These are phyloP conservation scores for Ceratitis capitata DNA, from an alignment of 1,140 invertebrate species.

Conservation along the genomic window DNA sequence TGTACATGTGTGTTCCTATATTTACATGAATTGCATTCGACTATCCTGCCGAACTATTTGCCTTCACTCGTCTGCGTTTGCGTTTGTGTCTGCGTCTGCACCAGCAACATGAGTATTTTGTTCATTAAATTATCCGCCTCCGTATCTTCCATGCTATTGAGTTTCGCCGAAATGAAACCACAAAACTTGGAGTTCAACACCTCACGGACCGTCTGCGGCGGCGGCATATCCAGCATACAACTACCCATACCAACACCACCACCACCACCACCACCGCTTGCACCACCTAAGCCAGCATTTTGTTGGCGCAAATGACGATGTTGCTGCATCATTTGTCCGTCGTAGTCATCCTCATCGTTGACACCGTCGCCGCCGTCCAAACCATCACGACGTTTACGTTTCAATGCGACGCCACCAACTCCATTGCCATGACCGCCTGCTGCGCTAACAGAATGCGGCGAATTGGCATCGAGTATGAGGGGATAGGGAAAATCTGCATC, in stretches of 20 bases:
- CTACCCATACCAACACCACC: conserved; percentile 26
- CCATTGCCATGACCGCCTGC: conserved; percentile 37
- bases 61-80: conserved; percentile 40
- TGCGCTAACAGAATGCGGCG: conserved; percentile 44
- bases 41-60: not conserved
- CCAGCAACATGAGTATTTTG: conserved; percentile 59
- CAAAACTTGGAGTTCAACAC: conserved; percentile 62
- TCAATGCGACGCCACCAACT: conserved; percentile 39
- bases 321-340: conserved; percentile 62
- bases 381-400: conserved; percentile 53
- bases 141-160: conserved; percentile 63
- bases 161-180: conserved; percentile 61
- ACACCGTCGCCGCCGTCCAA: conserved; percentile 47
- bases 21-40: not conserved
- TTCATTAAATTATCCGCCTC: conserved; percentile 64
- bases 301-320: conserved; percentile 61
- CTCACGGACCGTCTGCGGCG: conserved; percentile 60
- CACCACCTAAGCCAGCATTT: conserved; percentile 37
- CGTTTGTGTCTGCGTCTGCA: conserved; percentile 52
- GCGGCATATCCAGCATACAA: conserved; percentile 52
- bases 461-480: conserved; percentile 59
- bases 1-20: not conserved
- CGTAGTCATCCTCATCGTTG: conserved; percentile 55
- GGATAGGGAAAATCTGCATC: conserved; percentile 63
- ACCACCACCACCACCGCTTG: conserved; percentile 38